Conservation (phyloP, 1,140 invertebrate genomes). For the Drosophila baimaii region DNA sequence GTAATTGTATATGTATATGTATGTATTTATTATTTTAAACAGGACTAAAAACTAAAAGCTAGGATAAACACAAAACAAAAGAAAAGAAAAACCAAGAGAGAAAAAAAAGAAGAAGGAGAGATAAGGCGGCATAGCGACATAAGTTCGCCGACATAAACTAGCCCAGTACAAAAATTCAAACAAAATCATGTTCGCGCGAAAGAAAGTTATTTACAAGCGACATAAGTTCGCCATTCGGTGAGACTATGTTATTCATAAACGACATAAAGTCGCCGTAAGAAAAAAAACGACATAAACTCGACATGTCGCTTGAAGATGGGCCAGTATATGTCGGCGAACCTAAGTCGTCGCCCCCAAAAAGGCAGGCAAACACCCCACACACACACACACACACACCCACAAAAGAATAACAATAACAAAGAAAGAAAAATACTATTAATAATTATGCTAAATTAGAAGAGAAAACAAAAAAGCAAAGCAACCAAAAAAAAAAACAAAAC, state of each 20-base stretch:
- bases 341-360: too few relatives aligned
- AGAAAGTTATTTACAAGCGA: too few relatives aligned
- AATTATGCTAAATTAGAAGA: conserved; percentile 67
- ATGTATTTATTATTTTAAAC: conserved; percentile 82
- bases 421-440: conserved; percentile 54
- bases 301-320: too few relatives aligned
- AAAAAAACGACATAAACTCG: too few relatives aligned
- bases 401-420: conserved; percentile 38
- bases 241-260: too few relatives aligned
- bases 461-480: conserved; percentile 61
- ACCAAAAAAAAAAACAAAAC: conserved; percentile 62
- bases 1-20: conserved; percentile 76
- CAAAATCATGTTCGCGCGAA: too few relatives aligned
- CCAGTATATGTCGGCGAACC: too few relatives aligned
- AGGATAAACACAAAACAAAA: conserved; percentile 64
- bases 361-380: conserved; percentile 30
- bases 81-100: conserved; percentile 16
- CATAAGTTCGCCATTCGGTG: too few relatives aligned
- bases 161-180: too few relatives aligned
- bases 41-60: conserved; percentile 53
- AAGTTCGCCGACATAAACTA: too few relatives aligned
- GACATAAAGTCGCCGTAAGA: too few relatives aligned
- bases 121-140: too few relatives aligned
- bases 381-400: conserved; percentile 46
- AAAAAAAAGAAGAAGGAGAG: conserved; percentile 1